These are phyloP conservation scores for Acanthacorydalis orientalis DNA, from an alignment of 2,888 invertebrate species.

Conservation along the genomic window DNA sequence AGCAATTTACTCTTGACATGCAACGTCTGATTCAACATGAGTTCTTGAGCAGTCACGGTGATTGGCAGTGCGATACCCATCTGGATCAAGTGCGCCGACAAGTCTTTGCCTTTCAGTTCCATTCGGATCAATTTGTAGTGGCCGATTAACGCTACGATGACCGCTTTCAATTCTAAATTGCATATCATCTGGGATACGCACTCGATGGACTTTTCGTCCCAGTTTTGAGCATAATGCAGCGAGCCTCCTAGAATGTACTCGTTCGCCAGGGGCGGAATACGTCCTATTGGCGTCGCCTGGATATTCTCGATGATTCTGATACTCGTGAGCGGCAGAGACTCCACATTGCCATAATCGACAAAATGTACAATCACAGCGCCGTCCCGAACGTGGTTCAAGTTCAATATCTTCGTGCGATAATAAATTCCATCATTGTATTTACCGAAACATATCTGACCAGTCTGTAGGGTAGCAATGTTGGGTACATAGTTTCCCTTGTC, in stretches of 20 bases:
- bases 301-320: conserved; percentile 38
- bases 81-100: conserved; percentile 28
- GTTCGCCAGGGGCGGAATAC: conserved; percentile 36
- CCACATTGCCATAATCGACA: conserved; percentile 49
- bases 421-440: conserved; percentile 48
- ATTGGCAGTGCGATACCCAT: conserved; percentile 30
- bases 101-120: conserved; percentile 30
- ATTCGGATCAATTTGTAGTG: conserved; percentile 29
- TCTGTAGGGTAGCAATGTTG: conserved; percentile 20
- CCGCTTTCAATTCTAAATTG: conserved; percentile 24
- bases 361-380: conserved; percentile 47
- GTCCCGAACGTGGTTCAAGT: conserved; percentile 27
- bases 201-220: conserved; percentile 32
- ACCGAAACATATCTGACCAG: conserved; percentile 42
- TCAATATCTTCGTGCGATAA: conserved; percentile 43
- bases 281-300: conserved; percentile 25
- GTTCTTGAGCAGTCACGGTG: conserved; percentile 31
- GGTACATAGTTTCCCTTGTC: conserved; percentile 26
- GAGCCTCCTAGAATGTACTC: conserved; percentile 42
- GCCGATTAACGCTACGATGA: conserved; percentile 18
- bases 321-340: conserved; percentile 37
- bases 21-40: conserved; percentile 10
- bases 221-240: conserved; percentile 31
- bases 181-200: conserved; percentile 24
- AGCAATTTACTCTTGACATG: conserved; percentile 1